Conservation (phyloP, 2,888 invertebrate genomes). For the Drosophila antonietae region DNA sequence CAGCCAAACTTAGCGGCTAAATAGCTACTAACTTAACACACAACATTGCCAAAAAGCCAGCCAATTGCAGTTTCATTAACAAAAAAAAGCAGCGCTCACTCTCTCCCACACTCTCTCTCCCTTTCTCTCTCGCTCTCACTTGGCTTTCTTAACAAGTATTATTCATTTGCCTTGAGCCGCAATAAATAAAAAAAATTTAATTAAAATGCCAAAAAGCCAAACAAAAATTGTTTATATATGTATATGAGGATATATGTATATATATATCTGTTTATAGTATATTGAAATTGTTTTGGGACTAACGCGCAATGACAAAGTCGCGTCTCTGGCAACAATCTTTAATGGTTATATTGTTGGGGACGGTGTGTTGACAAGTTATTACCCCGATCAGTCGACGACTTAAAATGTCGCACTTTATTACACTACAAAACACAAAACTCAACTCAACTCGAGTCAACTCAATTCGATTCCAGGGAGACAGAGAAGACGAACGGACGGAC, state of each 20-base stretch:
- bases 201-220: constrained; percentile 32
- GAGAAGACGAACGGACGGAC: too few species aligned
- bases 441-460: constrained; percentile 56
- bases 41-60: background rate
- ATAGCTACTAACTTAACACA: constrained; percentile 3
- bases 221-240: constrained; percentile 12
- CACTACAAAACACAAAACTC: constrained; percentile 75
- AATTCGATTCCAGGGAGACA: constrained; percentile 21
- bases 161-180: constrained; percentile 9
- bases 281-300: constrained; percentile 42
- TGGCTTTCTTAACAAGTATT: constrained; percentile 26
- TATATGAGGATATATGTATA: background rate
- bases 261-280: constrained; percentile 35
- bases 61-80: constrained; percentile 25
- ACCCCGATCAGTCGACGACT: constrained; percentile 69
- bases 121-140: background rate
- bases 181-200: constrained; percentile 29
- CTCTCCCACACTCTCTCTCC: background rate
- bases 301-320: constrained; percentile 56
- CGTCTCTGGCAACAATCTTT: constrained; percentile 36
- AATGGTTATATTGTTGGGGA: constrained; percentile 60
- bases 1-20: constrained; percentile 24
- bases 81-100: background rate
- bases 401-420: constrained; percentile 79
- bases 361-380: constrained; percentile 82